A percentile compares a stretch with the other conserved stretches of the same genome.
Evolutionary conservation across 2,113 vertebrate species (phyloP).

Genomic region (Lepidothrix coronata): DNA sequence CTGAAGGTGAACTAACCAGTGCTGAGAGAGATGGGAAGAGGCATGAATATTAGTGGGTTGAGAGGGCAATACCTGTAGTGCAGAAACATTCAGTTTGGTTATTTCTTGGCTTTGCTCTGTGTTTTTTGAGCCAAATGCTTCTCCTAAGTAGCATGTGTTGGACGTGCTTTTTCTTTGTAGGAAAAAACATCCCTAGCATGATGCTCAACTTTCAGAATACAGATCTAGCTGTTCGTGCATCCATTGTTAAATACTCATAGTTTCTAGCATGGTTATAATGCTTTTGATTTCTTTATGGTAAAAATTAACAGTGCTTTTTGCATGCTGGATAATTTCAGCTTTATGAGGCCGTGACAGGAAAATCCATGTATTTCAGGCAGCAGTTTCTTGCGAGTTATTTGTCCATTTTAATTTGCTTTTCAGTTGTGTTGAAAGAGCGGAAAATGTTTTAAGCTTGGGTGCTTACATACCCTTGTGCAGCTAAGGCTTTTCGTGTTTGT

Average conservation of each 20-base stretch:
- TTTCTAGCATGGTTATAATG: constrained; percentile 68
- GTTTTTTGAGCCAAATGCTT: constrained; percentile 68
- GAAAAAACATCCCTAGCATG: constrained; percentile 51
- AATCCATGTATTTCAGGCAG: constrained; percentile 38
- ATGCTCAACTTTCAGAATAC: constrained; percentile 43
- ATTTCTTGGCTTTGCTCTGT: constrained; percentile 69
- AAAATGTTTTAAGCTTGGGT: constrained; percentile 14
- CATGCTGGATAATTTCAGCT: constrained; percentile 71
- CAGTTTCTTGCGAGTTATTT: constrained; percentile 41
- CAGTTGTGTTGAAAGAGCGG: constrained; percentile 17
- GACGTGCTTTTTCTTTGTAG: neutral
- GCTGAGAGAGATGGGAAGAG: constrained; percentile 71
- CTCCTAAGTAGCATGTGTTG: constrained; percentile 56
- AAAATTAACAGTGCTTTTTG: constrained; percentile 67
- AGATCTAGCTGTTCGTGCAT: constrained; percentile 51
- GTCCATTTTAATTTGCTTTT: constrained; percentile 62
- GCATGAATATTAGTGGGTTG: constrained; percentile 65
- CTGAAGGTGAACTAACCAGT: constrained; percentile 75
- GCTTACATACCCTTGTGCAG: neutral
- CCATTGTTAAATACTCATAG: constrained; percentile 3
- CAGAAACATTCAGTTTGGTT: constrained; percentile 33
- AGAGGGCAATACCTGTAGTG: constrained; percentile 31
- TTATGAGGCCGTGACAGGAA: constrained; percentile 33
- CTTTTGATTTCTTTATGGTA: constrained; percentile 68
- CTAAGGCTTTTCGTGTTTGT: constrained; percentile 38